Conservation (phyloP, 2,797 vertebrate genomes). For the Pantherophis vulpinus region DNA sequence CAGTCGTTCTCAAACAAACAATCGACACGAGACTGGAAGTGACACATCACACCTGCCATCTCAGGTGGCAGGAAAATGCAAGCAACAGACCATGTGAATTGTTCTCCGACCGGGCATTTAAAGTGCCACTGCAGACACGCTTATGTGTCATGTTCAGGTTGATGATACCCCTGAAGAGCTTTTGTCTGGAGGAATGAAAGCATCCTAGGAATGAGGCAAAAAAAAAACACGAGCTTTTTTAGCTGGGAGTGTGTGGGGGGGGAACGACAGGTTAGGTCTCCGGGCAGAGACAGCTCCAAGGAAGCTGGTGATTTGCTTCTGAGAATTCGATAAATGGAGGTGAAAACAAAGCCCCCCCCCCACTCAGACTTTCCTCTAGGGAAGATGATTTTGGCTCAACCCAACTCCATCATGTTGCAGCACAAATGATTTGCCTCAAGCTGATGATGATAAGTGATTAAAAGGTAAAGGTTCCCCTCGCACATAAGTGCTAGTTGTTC, state of each 20-base stretch:
- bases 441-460: background rate
- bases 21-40: slow-evolving; percentile 31
- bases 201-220: background rate
- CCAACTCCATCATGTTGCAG: background rate
- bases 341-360: background rate
- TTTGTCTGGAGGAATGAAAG: background rate
- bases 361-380: background rate
- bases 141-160: background rate
- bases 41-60: slow-evolving; percentile 19
- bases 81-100: slow-evolving; percentile 13
- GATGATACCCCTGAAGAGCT: background rate
- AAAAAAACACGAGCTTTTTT: background rate
- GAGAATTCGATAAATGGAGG: background rate
- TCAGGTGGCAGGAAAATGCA: slow-evolving; percentile 32
- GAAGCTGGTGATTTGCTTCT: background rate
- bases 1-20: background rate
- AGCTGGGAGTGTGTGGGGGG: background rate
- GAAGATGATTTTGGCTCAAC: background rate
- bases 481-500: too few species aligned
- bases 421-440: background rate
- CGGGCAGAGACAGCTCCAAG: background rate
- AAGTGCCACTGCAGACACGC: background rate
- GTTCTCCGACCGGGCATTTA: background rate
- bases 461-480: too few species aligned
- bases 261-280: background rate